phyloP scores from a whole-genome alignment of 2,888 invertebrate genomes.

The Eretmocerus hayati region DNA sequence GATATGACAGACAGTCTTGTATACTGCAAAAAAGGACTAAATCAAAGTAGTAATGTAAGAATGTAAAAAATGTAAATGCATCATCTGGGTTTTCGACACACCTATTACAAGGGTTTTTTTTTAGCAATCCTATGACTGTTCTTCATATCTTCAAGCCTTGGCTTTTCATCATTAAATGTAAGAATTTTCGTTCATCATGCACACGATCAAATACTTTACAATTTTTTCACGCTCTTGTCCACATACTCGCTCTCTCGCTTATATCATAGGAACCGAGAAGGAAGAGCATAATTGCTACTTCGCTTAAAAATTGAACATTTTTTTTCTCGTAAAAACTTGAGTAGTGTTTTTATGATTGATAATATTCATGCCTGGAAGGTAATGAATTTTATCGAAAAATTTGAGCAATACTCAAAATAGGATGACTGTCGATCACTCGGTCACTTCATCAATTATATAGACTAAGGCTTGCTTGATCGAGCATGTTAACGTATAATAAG shows the following conservation, averaged over 20 bases:
- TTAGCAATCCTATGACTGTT: too few species aligned
- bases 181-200: slow-evolving; percentile 18
- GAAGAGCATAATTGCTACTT: slow-evolving; percentile 20
- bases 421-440: background rate
- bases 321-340: slow-evolving; percentile 13
- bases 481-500: slow-evolving; percentile 18
- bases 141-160: too few species aligned
- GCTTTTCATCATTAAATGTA: too few species aligned
- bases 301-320: slow-evolving; percentile 4
- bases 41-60: too few species aligned
- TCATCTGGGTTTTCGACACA: too few species aligned
- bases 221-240: slow-evolving; percentile 15
- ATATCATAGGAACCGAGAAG: slow-evolving; percentile 35
- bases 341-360: slow-evolving; percentile 13
- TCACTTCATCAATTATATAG: slow-evolving; percentile 14
- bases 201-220: slow-evolving; percentile 18
- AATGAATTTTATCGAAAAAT: slow-evolving; percentile 14
- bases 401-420: slow-evolving; percentile 7
- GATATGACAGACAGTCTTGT: too few species aligned
- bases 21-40: too few species aligned
- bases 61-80: too few species aligned
- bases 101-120: too few species aligned
- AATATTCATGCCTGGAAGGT: background rate
- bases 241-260: slow-evolving; percentile 24
- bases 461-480: slow-evolving; percentile 14